Base-by-base conservation (phyloP, 2,797 vertebrate species). In the Galago senegalensis region DNA sequence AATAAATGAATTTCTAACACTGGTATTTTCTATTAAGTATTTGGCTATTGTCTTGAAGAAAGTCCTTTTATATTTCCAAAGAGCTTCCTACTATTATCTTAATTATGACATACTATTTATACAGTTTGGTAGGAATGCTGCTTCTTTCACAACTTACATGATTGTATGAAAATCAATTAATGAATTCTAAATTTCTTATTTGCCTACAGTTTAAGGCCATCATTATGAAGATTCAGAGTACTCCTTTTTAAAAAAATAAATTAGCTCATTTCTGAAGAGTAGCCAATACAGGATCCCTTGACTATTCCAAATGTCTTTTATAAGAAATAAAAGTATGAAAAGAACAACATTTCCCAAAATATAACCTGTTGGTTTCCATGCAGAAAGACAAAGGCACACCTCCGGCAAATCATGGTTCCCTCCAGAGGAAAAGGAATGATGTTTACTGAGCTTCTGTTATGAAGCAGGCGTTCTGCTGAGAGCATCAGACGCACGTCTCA, bases 91-190 rank as follows among this genome's bases (percentile, higher is more conserved):
- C 75, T 91, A 40, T 75, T 56, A 87, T 95, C 76, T 82, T 94
- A 95, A 97, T 93, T 94, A 91, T 75, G 91, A 96, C 56, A 65
- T 73, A 96, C 27, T 87, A 82, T 67, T 93, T 94, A 53, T 53
- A 14, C 49, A 29, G 46, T 96, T 97, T 97, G 92, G 65, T 65
- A 86, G 12, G 21, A 79, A 80, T 9, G 37, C 25, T 93, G 37
- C 21, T 86, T 31, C 72, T 95, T 93, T 87, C 58, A 97, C n/a
- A 93, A 82, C 58, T 87, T 58, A 87, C 37, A 85, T 7, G 69
- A 80, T 65, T 95, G 46, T 14, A 21, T 40, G 70, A 97, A 94
- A 80, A 96, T 91, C 70, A 91, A 34, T 93, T 77, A 91, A 82
- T 84, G 58, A 91, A 93, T 86, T 91, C 37, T 80, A 83, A 91